Evolutionary conservation across 2,888 invertebrate species (phyloP), one percentile per base, ranked within the genome.

Genomic region (Lycaena phlaeas): DNA sequence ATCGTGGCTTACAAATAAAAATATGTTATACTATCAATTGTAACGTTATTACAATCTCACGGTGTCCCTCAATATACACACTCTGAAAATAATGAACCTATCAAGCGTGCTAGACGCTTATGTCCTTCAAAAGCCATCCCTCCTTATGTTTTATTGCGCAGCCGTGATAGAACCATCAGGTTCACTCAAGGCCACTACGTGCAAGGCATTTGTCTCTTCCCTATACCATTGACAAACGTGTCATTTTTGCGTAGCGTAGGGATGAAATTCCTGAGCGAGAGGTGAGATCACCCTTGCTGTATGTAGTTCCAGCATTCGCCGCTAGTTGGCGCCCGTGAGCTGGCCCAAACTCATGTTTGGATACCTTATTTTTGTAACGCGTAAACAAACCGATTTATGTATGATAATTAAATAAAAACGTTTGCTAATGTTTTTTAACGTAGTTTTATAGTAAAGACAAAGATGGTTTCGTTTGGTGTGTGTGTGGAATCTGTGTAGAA

Each of bases 111-210:
- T 18, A 18, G n/a, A n/a, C n/a, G n/a, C n/a, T n/a, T n/a, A n/a
- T 18, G 5, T 18, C 17, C 31, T 31, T 15, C 31, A 71, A 69
- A 72, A 78, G 75, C 76, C 75, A 64, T 59, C 77, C 75, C 68
- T 70, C 63, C 64, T 70, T 81, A 77, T 73, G 76, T 66, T 81
- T 81, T 82, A 82, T 77, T 81, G 79, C 78, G 71, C 78, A 61
- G 73, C 61, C 70, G 73, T 69, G 78, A 82, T 81, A 77, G 78
- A 81, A 81, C 78, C 78, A 81, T 82, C 75, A 75, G 71, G 69
- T 64, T 53, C 61, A 59, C 74, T 76, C 82, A 79, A 84, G 82
- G 82, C 72, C 76, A 72, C 68, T 65, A 65, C 68, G 62, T 64
- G 63, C 18, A 18, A 3, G 5, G 5, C 18, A 47, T 41, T 66